These are phyloP conservation scores for Caenorhabditis sinica DNA, from an alignment of 2,888 invertebrate species.

Conservation along the genomic window DNA sequence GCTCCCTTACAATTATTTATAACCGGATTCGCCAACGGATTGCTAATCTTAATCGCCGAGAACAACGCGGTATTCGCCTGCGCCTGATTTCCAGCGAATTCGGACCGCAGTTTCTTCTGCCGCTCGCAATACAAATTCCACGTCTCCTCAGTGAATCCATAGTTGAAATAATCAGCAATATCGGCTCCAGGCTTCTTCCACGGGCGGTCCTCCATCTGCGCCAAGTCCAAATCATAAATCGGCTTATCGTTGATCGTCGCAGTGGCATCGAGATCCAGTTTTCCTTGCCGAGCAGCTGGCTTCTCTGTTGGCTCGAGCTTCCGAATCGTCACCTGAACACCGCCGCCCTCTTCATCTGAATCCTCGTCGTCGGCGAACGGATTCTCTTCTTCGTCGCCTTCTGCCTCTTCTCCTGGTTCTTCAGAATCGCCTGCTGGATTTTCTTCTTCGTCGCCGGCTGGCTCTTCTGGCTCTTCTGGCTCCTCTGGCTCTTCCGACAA, in stretches of 20 bases:
- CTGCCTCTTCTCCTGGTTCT: constrained; percentile 26
- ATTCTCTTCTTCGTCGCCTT: constrained; percentile 60
- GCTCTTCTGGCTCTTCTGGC: not conserved
- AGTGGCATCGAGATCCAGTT: constrained; percentile 68
- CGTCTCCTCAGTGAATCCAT: constrained; percentile 98
- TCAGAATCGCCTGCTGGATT: constrained; percentile 6
- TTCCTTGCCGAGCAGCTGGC: constrained; percentile 58
- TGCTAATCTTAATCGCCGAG: constrained; percentile 62
- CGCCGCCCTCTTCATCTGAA: constrained; percentile 82
- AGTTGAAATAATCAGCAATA: constrained; percentile 98
- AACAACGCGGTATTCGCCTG: constrained; percentile 79
- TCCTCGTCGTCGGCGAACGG: constrained; percentile 77
- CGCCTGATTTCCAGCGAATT: constrained; percentile 78
- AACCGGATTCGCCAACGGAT: constrained; percentile 70
- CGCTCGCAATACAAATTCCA: constrained; percentile 97
- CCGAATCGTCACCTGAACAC: constrained; percentile 83
- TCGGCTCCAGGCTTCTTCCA: constrained; percentile 99
- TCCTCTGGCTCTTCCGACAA: not conserved
- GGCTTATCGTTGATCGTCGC: constrained; percentile 66
- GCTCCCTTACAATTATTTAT: constrained; percentile 27
- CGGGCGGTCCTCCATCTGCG: constrained; percentile 95
- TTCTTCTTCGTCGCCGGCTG: constrained; percentile 12
- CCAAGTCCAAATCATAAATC: constrained; percentile 93
- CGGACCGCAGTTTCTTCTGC: constrained; percentile 85
- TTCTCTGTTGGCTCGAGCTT: constrained; percentile 78